Evolutionary conservation across 2,888 invertebrate species (phyloP), one percentile per base, ranked within the genome.

Genomic region (Eremobia ochroleuca): DNA sequence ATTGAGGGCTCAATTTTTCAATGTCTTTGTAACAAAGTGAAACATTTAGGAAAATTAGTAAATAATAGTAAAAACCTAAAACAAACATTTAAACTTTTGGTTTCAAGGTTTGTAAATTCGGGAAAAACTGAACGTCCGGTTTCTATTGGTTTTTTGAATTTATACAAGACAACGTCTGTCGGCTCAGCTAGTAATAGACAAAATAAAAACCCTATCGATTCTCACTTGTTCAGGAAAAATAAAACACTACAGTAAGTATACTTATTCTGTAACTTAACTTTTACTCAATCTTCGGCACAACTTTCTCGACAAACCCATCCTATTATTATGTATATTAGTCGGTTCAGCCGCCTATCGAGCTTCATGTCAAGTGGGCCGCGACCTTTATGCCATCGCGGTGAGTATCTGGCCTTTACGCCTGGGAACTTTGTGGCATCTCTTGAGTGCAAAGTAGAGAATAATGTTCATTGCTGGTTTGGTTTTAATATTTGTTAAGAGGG

Each of bases 401-500:
- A 87, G 87, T 89, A 88, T 85, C 87, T 86, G 86, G 89, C 89
- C 90, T 90, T 89, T 90, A 49, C 66, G 79, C 72, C 68, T 69
- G 79, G 66, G 76, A 77, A 78, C 68, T 68, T 59, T n/a, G 74
- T 59, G 18, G 46, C 82, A 55, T 77, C 78, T 62, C 58, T n/a
- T 72, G 62, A 62, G 55, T n/a, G 21, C 49, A 13, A 58, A 28
- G 11, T 37, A 18, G 15, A 52, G 40, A 21, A 13, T 28, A 0
- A 2, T 37, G 3, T 64, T 5, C 52, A 72, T 46, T 59, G 28
- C 34, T 74, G 65, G n/a, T 34, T 77, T 65, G 61, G 43, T 73
- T 28, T 28, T 28, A 6, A 43, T 18, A 2, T 2, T 4, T 31
- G 43, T n/a, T 9, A 34, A 28, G 25, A n/a, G 3, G 0, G 4